Evolutionary conservation across 2,797 vertebrate species (phyloP).

Genomic region (Coccyzus lansbergi): DNA sequence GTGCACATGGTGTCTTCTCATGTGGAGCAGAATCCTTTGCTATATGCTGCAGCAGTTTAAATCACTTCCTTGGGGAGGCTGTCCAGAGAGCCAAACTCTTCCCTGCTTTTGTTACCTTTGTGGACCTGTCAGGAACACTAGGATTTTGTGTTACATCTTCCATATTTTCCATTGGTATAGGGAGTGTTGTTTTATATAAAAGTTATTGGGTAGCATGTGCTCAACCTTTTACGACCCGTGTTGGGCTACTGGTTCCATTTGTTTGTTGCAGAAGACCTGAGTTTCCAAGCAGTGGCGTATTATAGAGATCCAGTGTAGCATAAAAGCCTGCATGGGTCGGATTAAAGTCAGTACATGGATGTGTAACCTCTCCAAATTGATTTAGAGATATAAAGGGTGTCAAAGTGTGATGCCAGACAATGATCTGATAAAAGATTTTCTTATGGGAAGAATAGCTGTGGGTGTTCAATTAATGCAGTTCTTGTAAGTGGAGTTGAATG

Average conservation of each 20-base stretch:
- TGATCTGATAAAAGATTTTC: background rate
- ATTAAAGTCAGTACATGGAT: background rate
- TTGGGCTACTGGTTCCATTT: background rate
- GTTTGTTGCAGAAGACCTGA: background rate
- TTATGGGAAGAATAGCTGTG: background rate
- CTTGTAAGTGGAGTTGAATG: background rate
- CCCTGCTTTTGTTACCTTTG: background rate
- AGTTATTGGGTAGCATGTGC: background rate
- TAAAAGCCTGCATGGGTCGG: background rate
- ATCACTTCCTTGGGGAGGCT: background rate
- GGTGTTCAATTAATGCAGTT: background rate
- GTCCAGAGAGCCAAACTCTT: background rate
- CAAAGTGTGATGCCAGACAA: background rate
- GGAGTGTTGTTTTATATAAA: background rate
- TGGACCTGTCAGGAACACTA: background rate
- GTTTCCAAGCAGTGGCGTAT: background rate
- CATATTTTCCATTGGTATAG: background rate
- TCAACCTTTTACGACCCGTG: background rate
- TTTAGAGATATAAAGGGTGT: background rate
- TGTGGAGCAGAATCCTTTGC: background rate
- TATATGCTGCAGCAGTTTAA: background rate
- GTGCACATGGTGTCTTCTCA: fast-evolving
- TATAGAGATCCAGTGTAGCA: background rate
- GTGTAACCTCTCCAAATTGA: background rate
- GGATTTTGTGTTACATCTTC: background rate